Conservation (phyloP, 2,113 vertebrate genomes). For the Protobothrops mucrosquamatus region DNA sequence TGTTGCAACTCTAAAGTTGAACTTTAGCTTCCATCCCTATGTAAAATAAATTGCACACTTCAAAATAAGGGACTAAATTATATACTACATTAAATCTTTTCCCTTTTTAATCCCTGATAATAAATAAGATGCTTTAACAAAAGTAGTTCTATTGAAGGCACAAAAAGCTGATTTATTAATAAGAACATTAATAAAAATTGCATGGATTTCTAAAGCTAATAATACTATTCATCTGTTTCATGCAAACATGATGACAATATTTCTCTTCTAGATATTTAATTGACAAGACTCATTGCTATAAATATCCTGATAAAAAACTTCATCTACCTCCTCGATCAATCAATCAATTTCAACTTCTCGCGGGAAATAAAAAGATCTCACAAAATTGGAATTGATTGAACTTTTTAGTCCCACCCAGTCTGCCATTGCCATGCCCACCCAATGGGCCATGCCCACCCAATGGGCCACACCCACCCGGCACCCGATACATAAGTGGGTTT, state of each 20-base stretch:
- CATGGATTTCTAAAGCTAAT: constrained; percentile 20
- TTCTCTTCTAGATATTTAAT: constrained; percentile 8
- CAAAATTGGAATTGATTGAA: no score
- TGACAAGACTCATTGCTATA: background rate
- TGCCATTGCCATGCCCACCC: no score
- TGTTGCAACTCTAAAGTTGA: constrained; percentile 49
- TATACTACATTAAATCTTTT: constrained; percentile 23
- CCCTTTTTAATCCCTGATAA: constrained; percentile 4
- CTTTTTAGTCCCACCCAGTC: no score
- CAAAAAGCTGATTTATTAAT: constrained; percentile 29
- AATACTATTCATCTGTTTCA: background rate
- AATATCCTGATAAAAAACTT: constrained; percentile 7
- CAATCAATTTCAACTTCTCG: no score
- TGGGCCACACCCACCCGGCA: no score
- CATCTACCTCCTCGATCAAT: background rate
- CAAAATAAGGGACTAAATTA: constrained; percentile 31
- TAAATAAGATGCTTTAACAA: background rate
- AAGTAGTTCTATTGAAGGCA: background rate
- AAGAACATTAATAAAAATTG: constrained; percentile 5
- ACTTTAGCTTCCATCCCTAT: constrained; percentile 33
- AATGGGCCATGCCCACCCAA: no score
- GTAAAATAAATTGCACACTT: constrained; percentile 39
- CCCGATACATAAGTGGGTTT: no score
- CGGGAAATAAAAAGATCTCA: no score
- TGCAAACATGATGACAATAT: background rate